Percentiles rank a stretch among this genome's conserved stretches.
Evolutionary conservation across 2,113 vertebrate species (phyloP).

Genomic region (Ictalurus furcatus): DNA sequence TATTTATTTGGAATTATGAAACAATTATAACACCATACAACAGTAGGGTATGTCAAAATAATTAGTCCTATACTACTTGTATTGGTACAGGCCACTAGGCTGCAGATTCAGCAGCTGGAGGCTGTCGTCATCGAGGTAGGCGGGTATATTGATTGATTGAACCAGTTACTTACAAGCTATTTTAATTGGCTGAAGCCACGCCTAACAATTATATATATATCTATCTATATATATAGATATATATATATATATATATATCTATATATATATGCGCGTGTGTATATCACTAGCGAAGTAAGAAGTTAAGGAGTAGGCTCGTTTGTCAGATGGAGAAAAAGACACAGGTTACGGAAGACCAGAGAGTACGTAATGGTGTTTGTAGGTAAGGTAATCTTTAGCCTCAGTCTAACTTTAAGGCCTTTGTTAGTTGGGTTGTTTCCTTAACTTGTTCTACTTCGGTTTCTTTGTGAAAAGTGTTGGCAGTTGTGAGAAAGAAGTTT

Average conservation of each 20-base stretch:
- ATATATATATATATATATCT: too few species aligned
- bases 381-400: constrained; percentile 57
- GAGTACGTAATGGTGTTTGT: constrained; percentile 56
- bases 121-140: background rate
- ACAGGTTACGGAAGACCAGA: background rate
- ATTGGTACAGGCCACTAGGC: background rate
- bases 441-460: background rate
- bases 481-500: background rate
- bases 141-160: background rate
- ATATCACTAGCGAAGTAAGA: background rate
- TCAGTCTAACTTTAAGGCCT: background rate
- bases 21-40: too few species aligned
- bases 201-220: constrained; percentile 38
- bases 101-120: background rate
- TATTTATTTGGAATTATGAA: too few species aligned
- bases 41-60: background rate
- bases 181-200: constrained; percentile 25
- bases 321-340: constrained; percentile 50
- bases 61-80: background rate
- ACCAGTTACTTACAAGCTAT: constrained; percentile 6
- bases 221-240: too few species aligned
- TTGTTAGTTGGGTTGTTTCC: background rate
- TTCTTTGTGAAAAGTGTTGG: background rate
- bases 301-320: background rate
- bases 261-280: constrained; percentile 18